These are phyloP conservation scores for Malurus leucopterus DNA, from an alignment of 2,797 vertebrate genomes.

Conservation along the genomic window DNA sequence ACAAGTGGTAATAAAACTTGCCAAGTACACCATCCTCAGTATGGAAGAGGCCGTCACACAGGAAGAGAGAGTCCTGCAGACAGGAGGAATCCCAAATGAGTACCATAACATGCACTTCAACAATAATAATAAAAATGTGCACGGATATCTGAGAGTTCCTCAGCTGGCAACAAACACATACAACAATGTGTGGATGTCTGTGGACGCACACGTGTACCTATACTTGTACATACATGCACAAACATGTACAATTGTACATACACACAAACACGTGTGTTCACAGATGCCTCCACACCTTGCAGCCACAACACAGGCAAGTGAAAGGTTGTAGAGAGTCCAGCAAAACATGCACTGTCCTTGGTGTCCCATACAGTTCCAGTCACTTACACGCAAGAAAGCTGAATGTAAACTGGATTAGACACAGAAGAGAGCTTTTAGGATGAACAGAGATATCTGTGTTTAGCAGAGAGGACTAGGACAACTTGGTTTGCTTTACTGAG, in stretches of 20 bases:
- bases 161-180: not conserved
- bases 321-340: not conserved
- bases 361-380: not conserved
- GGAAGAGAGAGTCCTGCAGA: not conserved
- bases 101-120: not conserved
- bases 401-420: not conserved
- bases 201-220: not conserved
- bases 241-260: not conserved
- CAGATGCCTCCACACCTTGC: not conserved
- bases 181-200: not conserved
- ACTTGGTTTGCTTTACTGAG: not conserved
- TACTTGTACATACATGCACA: not conserved
- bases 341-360: not conserved
- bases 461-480: not conserved
- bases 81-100: not conserved
- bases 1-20: not conserved
- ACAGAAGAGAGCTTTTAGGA: not conserved
- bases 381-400: not conserved
- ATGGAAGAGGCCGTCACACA: not conserved
- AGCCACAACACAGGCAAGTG: not conserved
- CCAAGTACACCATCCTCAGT: not conserved
- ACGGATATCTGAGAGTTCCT: not conserved
- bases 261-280: not conserved
- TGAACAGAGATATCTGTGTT: not conserved
- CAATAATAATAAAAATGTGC: not conserved